A percentile compares a stretch with the other conserved stretches of the same genome.
Conservation (phyloP, 2,113 vertebrate species). For the Epinephelus cyanopodus region DNA sequence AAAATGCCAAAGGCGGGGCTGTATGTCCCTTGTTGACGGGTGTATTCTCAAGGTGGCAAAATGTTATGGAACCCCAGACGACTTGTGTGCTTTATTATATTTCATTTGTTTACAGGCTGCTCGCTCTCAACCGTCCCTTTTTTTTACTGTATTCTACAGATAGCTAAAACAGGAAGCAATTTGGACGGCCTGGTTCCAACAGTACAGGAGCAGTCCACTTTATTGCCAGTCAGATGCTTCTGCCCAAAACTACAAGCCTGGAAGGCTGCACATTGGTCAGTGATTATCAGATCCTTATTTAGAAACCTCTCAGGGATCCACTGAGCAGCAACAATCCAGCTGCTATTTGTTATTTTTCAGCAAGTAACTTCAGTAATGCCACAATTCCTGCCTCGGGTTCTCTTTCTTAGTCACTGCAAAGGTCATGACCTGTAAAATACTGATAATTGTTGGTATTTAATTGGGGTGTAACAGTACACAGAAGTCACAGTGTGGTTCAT, state of each 20-base stretch:
- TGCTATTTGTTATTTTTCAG: constrained; percentile 38
- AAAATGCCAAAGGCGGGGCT: too few species aligned
- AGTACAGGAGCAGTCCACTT: constrained; percentile 45
- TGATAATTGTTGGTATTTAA: not conserved
- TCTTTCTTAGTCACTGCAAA: constrained; percentile 32
- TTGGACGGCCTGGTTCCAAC: not conserved
- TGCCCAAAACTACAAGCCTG: constrained; percentile 45
- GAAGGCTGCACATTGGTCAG: constrained; percentile 71
- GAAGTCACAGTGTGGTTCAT: too few species aligned
- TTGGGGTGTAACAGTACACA: too few species aligned
- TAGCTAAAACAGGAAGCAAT: constrained; percentile 40
- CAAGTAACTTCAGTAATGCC: constrained; percentile 42
- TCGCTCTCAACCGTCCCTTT: not conserved
- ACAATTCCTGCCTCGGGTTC: constrained; percentile 28
- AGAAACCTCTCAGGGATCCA: constrained; percentile 54
- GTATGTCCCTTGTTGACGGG: too few species aligned
- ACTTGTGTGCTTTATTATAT: too few species aligned
- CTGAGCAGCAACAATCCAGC: constrained; percentile 17
- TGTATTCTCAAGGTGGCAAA: too few species aligned
- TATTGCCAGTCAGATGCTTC: constrained; percentile 76
- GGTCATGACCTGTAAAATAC: constrained; percentile 48
- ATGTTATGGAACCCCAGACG: too few species aligned
- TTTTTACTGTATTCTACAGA: constrained; percentile 54
- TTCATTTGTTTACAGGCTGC: too few species aligned
- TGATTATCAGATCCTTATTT: constrained; percentile 66